Evolutionary conservation across 2,888 invertebrate genomes (phyloP), one percentile per base, ranked within the genome.

Genomic region (Drosophila tanythrix): DNA sequence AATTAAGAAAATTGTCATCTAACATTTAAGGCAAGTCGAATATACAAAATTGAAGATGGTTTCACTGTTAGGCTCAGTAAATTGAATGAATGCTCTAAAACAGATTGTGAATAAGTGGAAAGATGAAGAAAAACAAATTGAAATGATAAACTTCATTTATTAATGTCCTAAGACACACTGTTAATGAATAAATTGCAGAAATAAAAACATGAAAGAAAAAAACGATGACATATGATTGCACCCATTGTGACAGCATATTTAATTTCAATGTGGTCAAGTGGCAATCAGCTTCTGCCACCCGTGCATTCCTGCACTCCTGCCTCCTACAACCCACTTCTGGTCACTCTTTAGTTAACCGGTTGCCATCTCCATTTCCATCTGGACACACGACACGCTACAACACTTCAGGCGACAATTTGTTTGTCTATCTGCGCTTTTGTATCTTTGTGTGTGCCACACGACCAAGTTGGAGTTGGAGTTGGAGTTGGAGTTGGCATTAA

Each of bases 391-490:
- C 84, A 76, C 88, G 51, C 74, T 59, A 73, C 76, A 61, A 70
- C 88, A 79, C 88, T 80, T 85, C 65, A 67, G 84, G 84, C 84
- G 77, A 85, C 89, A 89, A 85, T 88, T 86, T 89, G 89, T 89
- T 84, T 88, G 88, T 50, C 77, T 88, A 89, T 85, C 84, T 88
- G 61, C 66, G 83, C 86, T 77, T 77, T 73, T 71, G 79, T 73
- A 84, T 89, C 79, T 82, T 56, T 68, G 83, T 56, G 53, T 58
- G 46, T 43, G 62, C 35, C 51, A 64, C 74, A 68, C 59, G 38
- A 51, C 52, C 31, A 31, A 43, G 48, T 33, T 58, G 43, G 31
- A 11, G 48, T 25, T n/a, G 29, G n/a, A 18, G 27, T 21, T 46
- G 21, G 31, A 21, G 50, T 36, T 29, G 52, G 11, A 46, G 53